Evolutionary conservation across 2,888 invertebrate species (phyloP).

Genomic region (Aspidapion aeneum): DNA sequence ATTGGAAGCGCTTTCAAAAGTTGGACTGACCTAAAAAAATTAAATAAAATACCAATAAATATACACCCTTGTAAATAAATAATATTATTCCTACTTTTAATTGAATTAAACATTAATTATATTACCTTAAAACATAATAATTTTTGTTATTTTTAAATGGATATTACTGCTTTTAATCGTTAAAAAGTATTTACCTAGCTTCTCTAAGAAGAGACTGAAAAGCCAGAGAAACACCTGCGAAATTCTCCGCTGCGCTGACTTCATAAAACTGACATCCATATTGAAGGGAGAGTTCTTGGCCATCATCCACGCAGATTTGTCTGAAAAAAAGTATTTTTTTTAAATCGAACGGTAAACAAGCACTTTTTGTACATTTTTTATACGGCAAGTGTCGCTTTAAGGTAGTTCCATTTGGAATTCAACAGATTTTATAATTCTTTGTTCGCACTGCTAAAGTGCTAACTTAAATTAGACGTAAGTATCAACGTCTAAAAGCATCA

Average conservation of each 20-base stretch:
- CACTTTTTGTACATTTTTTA: no score
- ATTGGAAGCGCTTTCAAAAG: slow-evolving; percentile 65
- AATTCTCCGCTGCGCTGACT: slow-evolving; percentile 79
- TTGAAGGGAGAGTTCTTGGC: slow-evolving; percentile 72
- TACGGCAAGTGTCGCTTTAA: no score
- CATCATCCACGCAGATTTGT: slow-evolving; percentile 75
- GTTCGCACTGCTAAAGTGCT: no score
- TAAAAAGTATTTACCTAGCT: slow-evolving; percentile 49
- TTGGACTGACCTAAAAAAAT: slow-evolving; percentile 55
- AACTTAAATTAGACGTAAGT: no score
- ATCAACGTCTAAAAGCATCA: no score
- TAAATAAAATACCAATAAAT: neutral
- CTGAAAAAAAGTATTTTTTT: slow-evolving; percentile 49
- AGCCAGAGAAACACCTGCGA: slow-evolving; percentile 75
- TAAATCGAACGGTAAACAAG: no score
- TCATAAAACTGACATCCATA: slow-evolving; percentile 83
- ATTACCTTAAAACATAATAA: no score
- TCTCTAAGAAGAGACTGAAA: slow-evolving; percentile 73
- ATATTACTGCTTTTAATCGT: neutral
- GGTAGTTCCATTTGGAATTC: no score
- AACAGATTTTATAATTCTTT: no score
- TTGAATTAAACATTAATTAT: no score
- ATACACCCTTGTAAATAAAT: no score
- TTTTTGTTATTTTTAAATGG: neutral
- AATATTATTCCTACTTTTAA: no score